These are phyloP conservation scores for Limnephilus auricula DNA, from an alignment of 2,888 invertebrate genomes.

Conservation along the genomic window DNA sequence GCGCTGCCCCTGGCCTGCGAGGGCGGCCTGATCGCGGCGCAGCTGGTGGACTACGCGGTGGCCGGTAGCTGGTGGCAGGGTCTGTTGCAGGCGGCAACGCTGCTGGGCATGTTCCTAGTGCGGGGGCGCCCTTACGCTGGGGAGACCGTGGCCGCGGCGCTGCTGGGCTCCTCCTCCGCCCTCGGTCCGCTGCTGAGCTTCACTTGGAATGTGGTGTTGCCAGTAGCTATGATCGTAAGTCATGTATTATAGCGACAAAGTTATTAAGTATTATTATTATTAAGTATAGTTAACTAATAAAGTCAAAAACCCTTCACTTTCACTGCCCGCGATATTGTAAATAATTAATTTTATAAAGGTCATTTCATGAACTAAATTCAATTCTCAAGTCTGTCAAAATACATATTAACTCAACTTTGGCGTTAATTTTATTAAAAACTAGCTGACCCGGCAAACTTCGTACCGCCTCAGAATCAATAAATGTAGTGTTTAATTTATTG, in stretches of 20 bases:
- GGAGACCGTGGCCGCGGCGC: slow-evolving; percentile 82
- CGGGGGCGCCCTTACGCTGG: slow-evolving; percentile 92
- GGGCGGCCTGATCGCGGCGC: slow-evolving; percentile 88
- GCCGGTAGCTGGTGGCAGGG: slow-evolving; percentile 94
- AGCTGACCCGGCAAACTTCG: no score
- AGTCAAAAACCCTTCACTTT: no score
- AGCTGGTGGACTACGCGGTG: slow-evolving; percentile 90
- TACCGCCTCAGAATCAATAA: no score
- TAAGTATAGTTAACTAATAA: no score
- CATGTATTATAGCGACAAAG: neutral
- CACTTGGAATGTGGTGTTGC: slow-evolving; percentile 92
- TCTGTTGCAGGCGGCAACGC: slow-evolving; percentile 85
- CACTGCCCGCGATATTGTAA: no score
- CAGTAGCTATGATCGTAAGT: slow-evolving; percentile 87
- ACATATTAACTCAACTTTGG: no score
- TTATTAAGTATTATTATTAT: no score
- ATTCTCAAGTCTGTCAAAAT: no score
- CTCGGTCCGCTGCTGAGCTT: slow-evolving; percentile 86
- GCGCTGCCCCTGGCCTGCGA: slow-evolving; percentile 42
- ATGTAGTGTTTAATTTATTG: no score
- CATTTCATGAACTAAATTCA: no score
- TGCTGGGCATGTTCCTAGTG: slow-evolving; percentile 90
- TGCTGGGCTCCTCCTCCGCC: slow-evolving; percentile 77
- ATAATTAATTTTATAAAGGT: no score
- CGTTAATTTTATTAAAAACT: no score